These are phyloP conservation scores for Natator depressus DNA, from an alignment of 2,113 vertebrate species.

Conservation along the genomic window DNA sequence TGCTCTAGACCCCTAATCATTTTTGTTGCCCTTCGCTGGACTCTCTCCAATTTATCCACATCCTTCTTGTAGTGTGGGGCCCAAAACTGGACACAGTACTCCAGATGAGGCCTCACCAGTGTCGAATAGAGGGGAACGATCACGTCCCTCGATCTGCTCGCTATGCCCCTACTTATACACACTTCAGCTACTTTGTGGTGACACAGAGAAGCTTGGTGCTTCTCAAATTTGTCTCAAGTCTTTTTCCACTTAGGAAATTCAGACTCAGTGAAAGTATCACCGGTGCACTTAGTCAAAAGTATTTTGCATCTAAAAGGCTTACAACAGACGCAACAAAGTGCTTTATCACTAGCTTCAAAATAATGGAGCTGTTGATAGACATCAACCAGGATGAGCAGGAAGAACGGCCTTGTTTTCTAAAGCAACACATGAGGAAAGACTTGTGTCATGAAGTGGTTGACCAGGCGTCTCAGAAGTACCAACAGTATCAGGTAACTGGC, in stretches of 20 bases:
- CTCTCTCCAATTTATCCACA: no score
- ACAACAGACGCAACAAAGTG: neutral
- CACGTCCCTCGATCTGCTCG: no score
- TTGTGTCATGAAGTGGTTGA: neutral
- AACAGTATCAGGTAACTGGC: slow-evolving; percentile 37
- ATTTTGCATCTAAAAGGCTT: neutral
- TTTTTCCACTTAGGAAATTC: neutral
- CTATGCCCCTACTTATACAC: no score
- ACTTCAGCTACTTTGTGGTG: neutral
- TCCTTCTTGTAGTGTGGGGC: no score
- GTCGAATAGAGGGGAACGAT: no score
- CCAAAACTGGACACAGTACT: no score
- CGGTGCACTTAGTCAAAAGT: neutral
- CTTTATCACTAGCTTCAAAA: neutral
- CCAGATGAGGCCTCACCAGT: no score
- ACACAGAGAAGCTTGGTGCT: neutral
- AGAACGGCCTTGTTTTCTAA: slow-evolving; percentile 7
- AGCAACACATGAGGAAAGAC: neutral
- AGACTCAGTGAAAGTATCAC: neutral
- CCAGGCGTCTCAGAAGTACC: slow-evolving; percentile 46
- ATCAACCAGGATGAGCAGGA: neutral
- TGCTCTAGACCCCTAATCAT: no score
- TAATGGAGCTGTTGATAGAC: neutral
- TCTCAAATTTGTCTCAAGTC: neutral
- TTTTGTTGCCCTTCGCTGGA: no score